A percentile compares a stretch with the other conserved stretches of the same genome.
These are phyloP conservation scores for Galerucella pusilla DNA, from an alignment of 2,888 invertebrate species.

Conservation along the genomic window DNA sequence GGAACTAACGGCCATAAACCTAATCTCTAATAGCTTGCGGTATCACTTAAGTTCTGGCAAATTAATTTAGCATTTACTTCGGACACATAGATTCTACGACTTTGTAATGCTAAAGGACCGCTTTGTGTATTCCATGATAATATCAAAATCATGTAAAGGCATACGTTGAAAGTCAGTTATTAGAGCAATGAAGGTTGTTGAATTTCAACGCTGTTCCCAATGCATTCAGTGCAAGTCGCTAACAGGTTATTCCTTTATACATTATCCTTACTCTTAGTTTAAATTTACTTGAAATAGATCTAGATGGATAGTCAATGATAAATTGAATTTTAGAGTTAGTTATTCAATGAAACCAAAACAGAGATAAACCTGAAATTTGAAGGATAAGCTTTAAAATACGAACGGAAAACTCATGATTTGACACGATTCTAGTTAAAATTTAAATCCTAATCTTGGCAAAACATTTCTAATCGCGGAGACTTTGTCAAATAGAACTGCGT, in stretches of 20 bases:
- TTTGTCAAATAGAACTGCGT: too few relatives aligned
- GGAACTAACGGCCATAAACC: constrained; percentile 34
- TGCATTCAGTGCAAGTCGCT: neutral
- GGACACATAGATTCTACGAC: constrained; percentile 14
- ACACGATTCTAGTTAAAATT: too few relatives aligned
- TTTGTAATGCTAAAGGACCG: constrained; percentile 6
- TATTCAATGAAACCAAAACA: too few relatives aligned
- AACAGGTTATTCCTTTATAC: neutral
- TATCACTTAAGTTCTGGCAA: constrained; percentile 33
- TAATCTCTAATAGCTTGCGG: constrained; percentile 35
- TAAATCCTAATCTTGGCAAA: too few relatives aligned
- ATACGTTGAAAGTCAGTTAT: constrained; percentile 1
- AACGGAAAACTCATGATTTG: too few relatives aligned
- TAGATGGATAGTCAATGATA: too few relatives aligned
- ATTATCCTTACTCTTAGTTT: neutral
- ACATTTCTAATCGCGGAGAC: too few relatives aligned
- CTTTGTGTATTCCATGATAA: constrained; percentile 2
- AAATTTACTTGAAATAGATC: neutral
- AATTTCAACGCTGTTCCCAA: neutral
- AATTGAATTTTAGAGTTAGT: too few relatives aligned
- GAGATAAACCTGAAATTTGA: too few relatives aligned
- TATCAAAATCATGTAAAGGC: constrained; percentile 6
- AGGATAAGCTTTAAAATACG: too few relatives aligned
- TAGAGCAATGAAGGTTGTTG: neutral
- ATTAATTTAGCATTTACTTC: constrained; percentile 32